Percentiles rank a stretch among this genome's conserved stretches.
Conservation (phyloP, 2,113 vertebrate genomes). For the Oryzias melastigma region DNA sequence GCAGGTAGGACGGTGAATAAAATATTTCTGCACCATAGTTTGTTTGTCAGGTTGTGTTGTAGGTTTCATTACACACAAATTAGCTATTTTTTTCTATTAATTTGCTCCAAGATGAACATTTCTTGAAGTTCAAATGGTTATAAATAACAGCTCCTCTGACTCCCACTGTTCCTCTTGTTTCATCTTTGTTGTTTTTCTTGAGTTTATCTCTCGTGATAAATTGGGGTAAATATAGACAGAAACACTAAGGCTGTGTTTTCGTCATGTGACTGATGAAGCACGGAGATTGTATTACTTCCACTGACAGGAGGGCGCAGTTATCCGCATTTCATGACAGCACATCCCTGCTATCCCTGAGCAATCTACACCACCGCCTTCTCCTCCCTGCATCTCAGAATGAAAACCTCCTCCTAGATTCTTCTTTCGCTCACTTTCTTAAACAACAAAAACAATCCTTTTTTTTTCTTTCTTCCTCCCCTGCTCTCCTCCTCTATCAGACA, state of each 20-base stretch:
- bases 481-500: conserved; percentile 59
- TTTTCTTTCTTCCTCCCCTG: conserved; percentile 19
- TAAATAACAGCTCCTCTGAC: conserved; percentile 46
- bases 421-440: conserved; percentile 27
- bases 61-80: conserved; percentile 4
- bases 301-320: conserved; percentile 27
- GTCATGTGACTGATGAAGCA: conserved; percentile 1
- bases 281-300: conserved; percentile 11
- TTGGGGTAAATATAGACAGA: conserved; percentile 14
- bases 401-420: conserved; percentile 31
- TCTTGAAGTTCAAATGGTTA: conserved; percentile 19
- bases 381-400: conserved; percentile 1
- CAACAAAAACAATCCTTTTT: conserved; percentile 26
- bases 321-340: conserved; percentile 19
- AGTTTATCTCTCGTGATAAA: conserved; percentile 19
- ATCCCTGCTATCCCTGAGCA: conserved; percentile 1
- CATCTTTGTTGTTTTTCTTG: conserved; percentile 4
- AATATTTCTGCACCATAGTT: conserved; percentile 25
- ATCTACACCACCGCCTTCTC: background rate
- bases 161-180: conserved; percentile 6
- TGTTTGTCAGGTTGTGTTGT: conserved; percentile 19
- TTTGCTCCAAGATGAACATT: conserved; percentile 4
- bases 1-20: conserved; percentile 32
- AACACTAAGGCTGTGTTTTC: conserved; percentile 3
- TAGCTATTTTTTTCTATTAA: conserved; percentile 31